These are phyloP conservation scores for Ciconia boyciana DNA, from an alignment of 2,113 vertebrate species.

Conservation along the genomic window DNA sequence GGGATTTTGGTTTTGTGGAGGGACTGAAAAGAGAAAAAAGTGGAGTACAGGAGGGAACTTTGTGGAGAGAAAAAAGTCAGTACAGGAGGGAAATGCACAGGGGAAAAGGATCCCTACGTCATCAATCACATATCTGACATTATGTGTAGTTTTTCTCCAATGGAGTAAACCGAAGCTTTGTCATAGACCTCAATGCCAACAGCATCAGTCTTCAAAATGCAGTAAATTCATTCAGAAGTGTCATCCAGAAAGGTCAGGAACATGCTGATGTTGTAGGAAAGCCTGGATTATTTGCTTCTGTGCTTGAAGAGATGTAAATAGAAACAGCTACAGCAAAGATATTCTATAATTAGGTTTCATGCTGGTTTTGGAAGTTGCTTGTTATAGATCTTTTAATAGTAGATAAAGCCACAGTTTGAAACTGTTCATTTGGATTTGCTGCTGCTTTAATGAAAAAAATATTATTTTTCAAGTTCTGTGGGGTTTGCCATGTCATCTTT, in stretches of 20 bases:
- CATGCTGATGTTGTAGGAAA: slow-evolving; percentile 54
- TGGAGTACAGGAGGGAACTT: no score
- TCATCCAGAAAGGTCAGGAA: slow-evolving; percentile 49
- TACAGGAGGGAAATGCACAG: neutral
- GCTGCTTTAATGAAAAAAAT: slow-evolving; percentile 61
- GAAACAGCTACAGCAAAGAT: slow-evolving; percentile 54
- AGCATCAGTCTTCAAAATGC: neutral
- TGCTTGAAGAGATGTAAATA: slow-evolving; percentile 65
- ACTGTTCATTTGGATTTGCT: slow-evolving; percentile 48
- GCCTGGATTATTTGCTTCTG: slow-evolving; percentile 43
- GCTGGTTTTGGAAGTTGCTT: slow-evolving; percentile 59
- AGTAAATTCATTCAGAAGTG: slow-evolving; percentile 23
- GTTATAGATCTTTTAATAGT: slow-evolving; percentile 65
- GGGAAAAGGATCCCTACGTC: neutral
- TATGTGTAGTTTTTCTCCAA: neutral
- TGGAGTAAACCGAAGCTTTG: neutral
- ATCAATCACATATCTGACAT: neutral
- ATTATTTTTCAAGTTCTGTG: slow-evolving; percentile 36
- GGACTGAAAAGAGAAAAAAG: neutral
- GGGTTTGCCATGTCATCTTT: slow-evolving; percentile 6
- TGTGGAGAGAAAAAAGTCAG: neutral
- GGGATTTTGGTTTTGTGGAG: neutral
- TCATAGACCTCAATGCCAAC: neutral
- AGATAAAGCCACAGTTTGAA: slow-evolving; percentile 57
- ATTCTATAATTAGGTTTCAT: slow-evolving; percentile 69